These are phyloP conservation scores for Episyrphus balteatus DNA, from an alignment of 1,140 invertebrate genomes.

Conservation along the genomic window DNA sequence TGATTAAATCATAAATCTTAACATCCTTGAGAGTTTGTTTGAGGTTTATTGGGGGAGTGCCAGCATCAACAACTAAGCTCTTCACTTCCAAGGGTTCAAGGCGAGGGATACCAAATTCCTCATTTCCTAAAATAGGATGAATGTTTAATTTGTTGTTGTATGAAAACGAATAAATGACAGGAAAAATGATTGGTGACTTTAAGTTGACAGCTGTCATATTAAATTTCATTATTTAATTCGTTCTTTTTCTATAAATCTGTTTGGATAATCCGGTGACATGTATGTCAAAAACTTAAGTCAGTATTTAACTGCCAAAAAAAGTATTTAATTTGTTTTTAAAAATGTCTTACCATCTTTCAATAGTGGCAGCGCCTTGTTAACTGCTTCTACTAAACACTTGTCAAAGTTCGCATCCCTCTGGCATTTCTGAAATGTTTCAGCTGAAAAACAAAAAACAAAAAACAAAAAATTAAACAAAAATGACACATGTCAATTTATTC, in stretches of 20 bases:
- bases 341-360: slow-evolving; percentile 21
- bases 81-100: slow-evolving; percentile 34
- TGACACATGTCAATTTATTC: too few relatives aligned
- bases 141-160: too few relatives aligned
- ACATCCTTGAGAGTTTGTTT: slow-evolving; percentile 44
- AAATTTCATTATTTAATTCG: too few relatives aligned
- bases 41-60: slow-evolving; percentile 39
- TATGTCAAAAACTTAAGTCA: too few relatives aligned
- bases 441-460: slow-evolving; percentile 11
- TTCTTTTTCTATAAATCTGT: too few relatives aligned
- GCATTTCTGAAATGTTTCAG: slow-evolving; percentile 27
- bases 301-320: too few relatives aligned
- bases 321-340: neutral
- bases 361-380: slow-evolving; percentile 26
- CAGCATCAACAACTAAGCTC: slow-evolving; percentile 31
- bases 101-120: slow-evolving; percentile 31
- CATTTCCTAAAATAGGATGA: slow-evolving; percentile 23
- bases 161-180: too few relatives aligned
- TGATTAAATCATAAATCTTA: slow-evolving; percentile 42
- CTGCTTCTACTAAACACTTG: slow-evolving; percentile 33
- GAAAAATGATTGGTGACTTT: too few relatives aligned
- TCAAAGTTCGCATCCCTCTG: slow-evolving; percentile 32
- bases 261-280: too few relatives aligned
- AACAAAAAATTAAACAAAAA: too few relatives aligned
- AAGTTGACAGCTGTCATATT: too few relatives aligned